These are phyloP conservation scores for Dendrocopos noguchii DNA, from an alignment of 2,113 vertebrate genomes.

Conservation along the genomic window DNA sequence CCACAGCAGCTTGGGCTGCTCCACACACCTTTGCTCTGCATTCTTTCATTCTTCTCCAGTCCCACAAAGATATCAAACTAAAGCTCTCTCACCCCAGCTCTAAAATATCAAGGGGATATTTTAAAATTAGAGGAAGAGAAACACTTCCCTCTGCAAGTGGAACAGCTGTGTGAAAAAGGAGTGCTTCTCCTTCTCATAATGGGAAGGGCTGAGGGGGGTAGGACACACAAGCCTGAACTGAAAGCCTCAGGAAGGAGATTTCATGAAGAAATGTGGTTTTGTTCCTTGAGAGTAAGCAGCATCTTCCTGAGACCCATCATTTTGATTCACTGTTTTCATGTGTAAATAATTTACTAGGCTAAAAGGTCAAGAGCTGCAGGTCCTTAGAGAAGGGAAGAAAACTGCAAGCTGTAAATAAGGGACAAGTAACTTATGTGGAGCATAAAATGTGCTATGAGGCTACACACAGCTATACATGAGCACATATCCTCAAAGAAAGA, in stretches of 20 bases:
- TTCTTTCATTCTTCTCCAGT: not conserved
- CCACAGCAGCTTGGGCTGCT: not conserved
- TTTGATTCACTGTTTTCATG: constrained; percentile 53
- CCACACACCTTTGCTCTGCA: not conserved
- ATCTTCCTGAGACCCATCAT: constrained; percentile 54
- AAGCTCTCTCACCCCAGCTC: not conserved
- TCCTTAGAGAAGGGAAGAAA: constrained; percentile 48
- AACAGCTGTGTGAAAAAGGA: not conserved
- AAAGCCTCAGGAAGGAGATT: constrained; percentile 26
- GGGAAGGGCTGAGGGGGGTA: not conserved
- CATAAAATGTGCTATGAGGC: not conserved
- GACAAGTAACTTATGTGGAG: not conserved
- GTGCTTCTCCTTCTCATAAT: not conserved
- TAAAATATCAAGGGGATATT: constrained; percentile 6
- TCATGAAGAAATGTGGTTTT: not conserved
- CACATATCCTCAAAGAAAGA: not conserved
- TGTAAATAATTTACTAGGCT: constrained; percentile 73
- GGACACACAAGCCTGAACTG: not conserved
- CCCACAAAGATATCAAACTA: constrained; percentile 17
- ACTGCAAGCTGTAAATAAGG: constrained; percentile 62
- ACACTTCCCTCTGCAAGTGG: not conserved
- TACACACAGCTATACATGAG: not conserved
- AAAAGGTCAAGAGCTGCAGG: constrained; percentile 64
- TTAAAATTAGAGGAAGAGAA: constrained; percentile 18
- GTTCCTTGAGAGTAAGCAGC: constrained; percentile 49